These are phyloP conservation scores for Hydrotaea cyrtoneurina DNA, from an alignment of 2,888 invertebrate genomes.

Conservation along the genomic window DNA sequence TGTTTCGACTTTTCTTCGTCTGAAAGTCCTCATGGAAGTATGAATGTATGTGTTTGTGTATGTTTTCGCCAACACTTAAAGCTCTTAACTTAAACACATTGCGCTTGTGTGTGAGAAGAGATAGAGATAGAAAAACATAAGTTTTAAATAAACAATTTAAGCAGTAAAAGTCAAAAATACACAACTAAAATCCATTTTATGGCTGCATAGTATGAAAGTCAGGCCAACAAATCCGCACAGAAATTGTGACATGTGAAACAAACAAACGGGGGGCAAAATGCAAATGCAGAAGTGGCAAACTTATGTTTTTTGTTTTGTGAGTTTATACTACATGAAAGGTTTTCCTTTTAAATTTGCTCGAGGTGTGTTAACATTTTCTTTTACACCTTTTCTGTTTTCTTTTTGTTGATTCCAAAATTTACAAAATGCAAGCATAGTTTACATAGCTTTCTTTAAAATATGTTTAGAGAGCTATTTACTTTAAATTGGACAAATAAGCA, in stretches of 20 bases:
- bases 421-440: no score
- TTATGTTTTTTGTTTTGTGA: background rate
- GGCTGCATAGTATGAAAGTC: conserved; percentile 27
- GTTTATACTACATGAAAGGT: no score
- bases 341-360: no score
- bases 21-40: background rate
- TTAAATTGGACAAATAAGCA: no score
- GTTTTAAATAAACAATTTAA: conserved; percentile 54
- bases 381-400: no score
- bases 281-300: background rate
- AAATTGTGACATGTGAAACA: background rate
- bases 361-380: no score
- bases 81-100: conserved; percentile 4
- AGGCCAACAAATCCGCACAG: background rate
- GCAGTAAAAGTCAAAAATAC: conserved; percentile 41
- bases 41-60: background rate
- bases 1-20: background rate
- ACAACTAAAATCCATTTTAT: conserved; percentile 39
- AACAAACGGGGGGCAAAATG: background rate
- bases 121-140: conserved; percentile 17
- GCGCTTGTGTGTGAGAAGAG: conserved; percentile 6
- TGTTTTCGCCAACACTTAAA: background rate
- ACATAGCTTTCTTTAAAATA: no score
- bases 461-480: no score
- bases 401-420: no score